Base-by-base conservation (phyloP, 2,113 vertebrate species). In the Sceloporus undulatus region DNA sequence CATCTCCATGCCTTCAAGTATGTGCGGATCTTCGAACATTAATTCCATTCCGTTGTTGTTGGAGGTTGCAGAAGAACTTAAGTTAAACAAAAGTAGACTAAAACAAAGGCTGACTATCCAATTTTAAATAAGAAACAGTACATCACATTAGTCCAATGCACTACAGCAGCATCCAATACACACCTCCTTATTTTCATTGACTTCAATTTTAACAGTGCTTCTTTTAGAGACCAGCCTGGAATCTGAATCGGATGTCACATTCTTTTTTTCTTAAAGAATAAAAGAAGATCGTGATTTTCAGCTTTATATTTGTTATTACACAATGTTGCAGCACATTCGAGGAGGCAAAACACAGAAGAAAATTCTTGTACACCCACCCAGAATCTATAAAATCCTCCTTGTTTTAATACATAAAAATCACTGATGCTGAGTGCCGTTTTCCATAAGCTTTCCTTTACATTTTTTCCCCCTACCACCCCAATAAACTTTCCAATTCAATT, bases 181-280 rank as follows among this genome's bases (percentile, higher is more conserved):
- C 90, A 99, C 99, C 97, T 98, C 97, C 94, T 98, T 98, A 92
- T 98, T 98, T 85, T 98, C 97, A 79, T 96, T 98, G 5, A 98
- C 80, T 84, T 99, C 98, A 85, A 99, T 98, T 76, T 96, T 98
- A 94, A n/a, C 98, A 99, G 3, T 99, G 98, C 73, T 99, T 98
- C n/a, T n/a, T 87, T 98, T 98, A 0, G 98, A 99, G 54, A 99
- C 98, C 18, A 98, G 98, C n/a, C n/a, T n/a, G 98, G 98, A 89
- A 99, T 93, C 14, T 98, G 98, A 94, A 99, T 98, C 98, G 98
- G 86, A 99, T 99, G 83, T 99, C 98, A 68, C 98, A 99, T 19
- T 98, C 98, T 0, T 95, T 85, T 87, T 95, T 98, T 97, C 99
- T 99, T 94, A 9, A 90, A 78, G 84, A 56, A 84, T n/a, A n/a